phyloP scores from a whole-genome alignment of 2,797 vertebrate species.

The Esox masquinongy region DNA sequence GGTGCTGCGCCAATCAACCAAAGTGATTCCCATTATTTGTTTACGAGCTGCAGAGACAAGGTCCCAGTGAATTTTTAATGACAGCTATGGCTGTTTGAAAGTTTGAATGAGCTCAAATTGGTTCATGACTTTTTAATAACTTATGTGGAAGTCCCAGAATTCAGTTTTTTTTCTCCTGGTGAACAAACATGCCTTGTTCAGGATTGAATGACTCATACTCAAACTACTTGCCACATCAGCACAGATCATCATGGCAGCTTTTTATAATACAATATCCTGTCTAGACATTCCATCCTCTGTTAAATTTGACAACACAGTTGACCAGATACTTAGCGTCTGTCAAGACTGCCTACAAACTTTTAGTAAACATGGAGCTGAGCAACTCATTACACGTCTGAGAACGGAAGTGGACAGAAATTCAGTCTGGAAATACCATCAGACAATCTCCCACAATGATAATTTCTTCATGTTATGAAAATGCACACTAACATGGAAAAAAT shows the following conservation, averaged over 20 bases:
- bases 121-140: slow-evolving; percentile 40
- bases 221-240: slow-evolving; percentile 24
- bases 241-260: slow-evolving; percentile 13
- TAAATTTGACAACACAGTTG: slow-evolving; percentile 1
- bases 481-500: slow-evolving; percentile 23
- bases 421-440: slow-evolving; percentile 6
- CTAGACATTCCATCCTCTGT: slow-evolving; percentile 16
- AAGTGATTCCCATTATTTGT: slow-evolving; percentile 6
- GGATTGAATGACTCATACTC: slow-evolving; percentile 26
- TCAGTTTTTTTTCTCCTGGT: slow-evolving; percentile 54
- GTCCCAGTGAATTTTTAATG: slow-evolving; percentile 5
- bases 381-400: slow-evolving; percentile 1
- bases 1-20: neutral
- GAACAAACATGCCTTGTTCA: slow-evolving; percentile 17
- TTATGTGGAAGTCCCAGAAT: slow-evolving; percentile 40
- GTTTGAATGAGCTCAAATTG: slow-evolving; percentile 61
- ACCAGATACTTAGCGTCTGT: neutral
- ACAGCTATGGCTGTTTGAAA: slow-evolving; percentile 66
- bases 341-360: neutral
- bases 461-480: slow-evolving; percentile 24
- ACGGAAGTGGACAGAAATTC: slow-evolving; percentile 13
- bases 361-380: neutral
- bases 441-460: neutral
- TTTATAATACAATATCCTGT: slow-evolving; percentile 30
- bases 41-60: slow-evolving; percentile 1